Conservation (phyloP, 1,140 invertebrate species). For the Drosophila serrata region DNA sequence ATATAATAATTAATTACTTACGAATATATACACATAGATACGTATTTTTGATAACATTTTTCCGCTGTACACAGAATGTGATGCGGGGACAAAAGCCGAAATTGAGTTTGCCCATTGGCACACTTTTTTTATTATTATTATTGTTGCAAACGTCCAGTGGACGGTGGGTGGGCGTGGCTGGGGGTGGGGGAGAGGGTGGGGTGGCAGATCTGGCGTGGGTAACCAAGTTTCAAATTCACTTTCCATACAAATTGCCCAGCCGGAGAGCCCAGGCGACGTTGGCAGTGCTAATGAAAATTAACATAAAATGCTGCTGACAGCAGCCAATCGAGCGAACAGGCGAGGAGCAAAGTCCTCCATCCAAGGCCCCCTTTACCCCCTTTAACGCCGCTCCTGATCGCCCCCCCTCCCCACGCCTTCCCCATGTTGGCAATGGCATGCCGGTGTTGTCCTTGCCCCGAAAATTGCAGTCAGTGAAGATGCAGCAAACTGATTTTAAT, state of each 20-base stretch:
- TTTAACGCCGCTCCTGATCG: not conserved
- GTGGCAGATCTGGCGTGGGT: constrained; percentile 19
- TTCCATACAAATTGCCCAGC: constrained; percentile 79
- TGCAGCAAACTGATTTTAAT: constrained; percentile 83
- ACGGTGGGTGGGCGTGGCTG: not conserved
- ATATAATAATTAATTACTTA: constrained; percentile 1
- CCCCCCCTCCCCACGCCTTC: too few species aligned
- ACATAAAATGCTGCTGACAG: constrained; percentile 84
- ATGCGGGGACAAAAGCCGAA: constrained; percentile 18
- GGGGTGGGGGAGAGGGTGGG: not conserved
- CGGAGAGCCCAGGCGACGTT: constrained; percentile 64
- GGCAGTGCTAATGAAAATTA: constrained; percentile 81
- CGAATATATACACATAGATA: not conserved
- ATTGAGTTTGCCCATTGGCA: constrained; percentile 62
- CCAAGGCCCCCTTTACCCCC: not conserved
- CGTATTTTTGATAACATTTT: constrained; percentile 3
- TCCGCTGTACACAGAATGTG: constrained; percentile 6
- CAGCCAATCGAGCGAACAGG: constrained; percentile 76
- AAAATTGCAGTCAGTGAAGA: constrained; percentile 81
- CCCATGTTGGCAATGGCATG: constrained; percentile 29
- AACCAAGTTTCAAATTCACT: constrained; percentile 78
- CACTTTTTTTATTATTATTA: constrained; percentile 47
- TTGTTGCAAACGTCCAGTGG: constrained; percentile 19
- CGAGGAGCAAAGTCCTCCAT: constrained; percentile 6
- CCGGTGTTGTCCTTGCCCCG: constrained; percentile 57